Conservation (phyloP, 2,797 vertebrate genomes). For the Scolopax bukidnonensis region DNA sequence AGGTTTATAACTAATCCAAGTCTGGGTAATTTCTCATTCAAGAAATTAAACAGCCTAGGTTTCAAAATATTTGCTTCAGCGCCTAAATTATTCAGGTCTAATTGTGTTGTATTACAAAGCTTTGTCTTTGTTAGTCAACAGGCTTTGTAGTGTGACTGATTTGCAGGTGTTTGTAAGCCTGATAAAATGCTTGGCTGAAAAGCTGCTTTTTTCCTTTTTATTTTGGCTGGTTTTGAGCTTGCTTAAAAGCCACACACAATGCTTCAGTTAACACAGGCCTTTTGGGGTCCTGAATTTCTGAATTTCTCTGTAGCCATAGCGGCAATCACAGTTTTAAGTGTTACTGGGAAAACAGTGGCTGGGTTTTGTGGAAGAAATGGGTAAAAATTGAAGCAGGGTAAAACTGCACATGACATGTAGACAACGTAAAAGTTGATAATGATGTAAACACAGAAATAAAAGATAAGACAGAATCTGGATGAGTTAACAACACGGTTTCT, state of each 20-base stretch:
- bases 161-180: slow-evolving; percentile 45
- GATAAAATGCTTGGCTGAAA: slow-evolving; percentile 11
- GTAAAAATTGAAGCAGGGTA: not conserved
- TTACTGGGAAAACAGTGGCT: not conserved
- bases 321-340: rapidly evolving
- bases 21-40: slow-evolving; percentile 2
- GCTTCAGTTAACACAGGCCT: not conserved
- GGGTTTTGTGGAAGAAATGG: rapidly evolving
- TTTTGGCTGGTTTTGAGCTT: not conserved
- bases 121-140: slow-evolving; percentile 20
- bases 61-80: slow-evolving; percentile 32
- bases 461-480: not conserved
- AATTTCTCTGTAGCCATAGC: rapidly evolving
- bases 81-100: slow-evolving; percentile 56
- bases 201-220: not conserved
- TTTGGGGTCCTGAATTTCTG: not conserved
- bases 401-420: not conserved
- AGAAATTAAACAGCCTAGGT: not conserved
- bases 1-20: not conserved
- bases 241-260: not conserved
- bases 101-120: slow-evolving; percentile 37
- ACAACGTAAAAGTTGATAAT: rapidly evolving
- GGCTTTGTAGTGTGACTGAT: not conserved
- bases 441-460: not conserved
- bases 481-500: not conserved